Percentiles rank a stretch among this genome's conserved stretches.
These are phyloP conservation scores for Hypsopygia costalis DNA, from an alignment of 2,888 invertebrate species.

Conservation along the genomic window DNA sequence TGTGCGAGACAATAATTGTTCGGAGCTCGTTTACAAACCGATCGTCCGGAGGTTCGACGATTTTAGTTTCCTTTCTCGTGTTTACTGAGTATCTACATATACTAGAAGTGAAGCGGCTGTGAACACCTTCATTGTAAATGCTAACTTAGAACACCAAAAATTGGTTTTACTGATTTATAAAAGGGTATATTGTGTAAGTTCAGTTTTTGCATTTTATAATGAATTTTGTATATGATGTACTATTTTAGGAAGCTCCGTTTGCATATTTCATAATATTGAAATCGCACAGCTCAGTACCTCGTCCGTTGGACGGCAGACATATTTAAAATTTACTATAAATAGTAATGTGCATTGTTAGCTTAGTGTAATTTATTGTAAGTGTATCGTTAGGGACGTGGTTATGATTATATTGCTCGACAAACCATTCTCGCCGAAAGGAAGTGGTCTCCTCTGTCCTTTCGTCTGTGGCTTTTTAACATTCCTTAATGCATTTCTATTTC, in stretches of 20 bases:
- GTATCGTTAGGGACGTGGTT: conserved; percentile 67
- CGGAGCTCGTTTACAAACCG: conserved; percentile 46
- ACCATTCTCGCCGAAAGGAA: conserved; percentile 43
- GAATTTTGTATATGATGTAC: conserved; percentile 40
- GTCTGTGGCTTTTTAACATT: conserved; percentile 68
- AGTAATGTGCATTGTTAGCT: conserved; percentile 72
- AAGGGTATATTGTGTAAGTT: conserved; percentile 50
- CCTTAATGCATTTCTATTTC: conserved; percentile 59
- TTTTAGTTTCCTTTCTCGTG: conserved; percentile 33
- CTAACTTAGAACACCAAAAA: conserved; percentile 58
- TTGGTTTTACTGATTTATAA: conserved; percentile 45
- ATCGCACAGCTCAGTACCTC: conserved; percentile 71
- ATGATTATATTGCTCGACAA: conserved; percentile 49
- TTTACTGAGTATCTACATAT: conserved; percentile 41
- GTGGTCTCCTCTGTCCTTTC: conserved; percentile 54
- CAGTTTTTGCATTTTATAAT: conserved; percentile 49
- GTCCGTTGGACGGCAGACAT: conserved; percentile 63
- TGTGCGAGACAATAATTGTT: conserved; percentile 75
- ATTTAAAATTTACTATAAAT: conserved; percentile 57
- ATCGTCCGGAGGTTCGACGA: conserved; percentile 27
- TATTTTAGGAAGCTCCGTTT: conserved; percentile 43
- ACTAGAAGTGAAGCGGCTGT: conserved; percentile 68
- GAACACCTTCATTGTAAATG: conserved; percentile 59
- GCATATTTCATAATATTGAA: conserved; percentile 33
- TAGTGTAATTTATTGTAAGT: conserved; percentile 75